Base-by-base conservation (phyloP, 2,113 vertebrate species). In the Lynx canadensis region DNA sequence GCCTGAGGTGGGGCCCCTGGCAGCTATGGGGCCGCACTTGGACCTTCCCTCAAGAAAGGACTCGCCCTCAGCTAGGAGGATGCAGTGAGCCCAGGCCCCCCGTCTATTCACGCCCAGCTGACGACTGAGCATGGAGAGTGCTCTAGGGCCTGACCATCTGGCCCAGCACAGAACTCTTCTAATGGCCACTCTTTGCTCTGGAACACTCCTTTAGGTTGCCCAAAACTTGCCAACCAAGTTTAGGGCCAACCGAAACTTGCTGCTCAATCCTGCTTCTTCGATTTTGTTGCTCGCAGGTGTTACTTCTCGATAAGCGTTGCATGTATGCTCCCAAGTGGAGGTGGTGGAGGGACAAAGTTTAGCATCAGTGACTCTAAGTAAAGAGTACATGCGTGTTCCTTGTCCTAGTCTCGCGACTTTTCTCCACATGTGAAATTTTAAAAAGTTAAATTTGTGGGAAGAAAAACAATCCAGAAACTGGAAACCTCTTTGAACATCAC, bases 281-380 rank as follows among this genome's bases (percentile, higher is more conserved):
- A 8, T 2, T 33, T 11, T 12, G 4, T 8, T 15, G 45, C 4
- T 74, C 89, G 23, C 4, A 68, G 74, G 57, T 29, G 36, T 52
- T n/a, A 18, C 21, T 78, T 45, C 50, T 55, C 12, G 11, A 7
- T 0, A 33, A 25, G 18, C 1, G 14, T 2, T 1, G 3, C 13
- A 1, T 29, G 14, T 9, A 33, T 10, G 0, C 33, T 16, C 31
- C 5, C 25, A 36, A 7, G 63, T 11, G 45, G 14, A 52, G 2
- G 36, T 11, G 73, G 25, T 45, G 25, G 73, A 74, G 38, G 13
- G 6, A 45, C 14, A 73, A 74, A 52, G 27, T 74, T 76, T 41
- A 73, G 16, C n/a, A 52, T 29, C 19, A 2, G 55, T 33, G 38
- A 18, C 33, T 60, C 63, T 95, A 41, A 91, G 27, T 48, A 36